Evolutionary conservation across 2,113 vertebrate genomes (phyloP).

Genomic region (Passer montanus): DNA sequence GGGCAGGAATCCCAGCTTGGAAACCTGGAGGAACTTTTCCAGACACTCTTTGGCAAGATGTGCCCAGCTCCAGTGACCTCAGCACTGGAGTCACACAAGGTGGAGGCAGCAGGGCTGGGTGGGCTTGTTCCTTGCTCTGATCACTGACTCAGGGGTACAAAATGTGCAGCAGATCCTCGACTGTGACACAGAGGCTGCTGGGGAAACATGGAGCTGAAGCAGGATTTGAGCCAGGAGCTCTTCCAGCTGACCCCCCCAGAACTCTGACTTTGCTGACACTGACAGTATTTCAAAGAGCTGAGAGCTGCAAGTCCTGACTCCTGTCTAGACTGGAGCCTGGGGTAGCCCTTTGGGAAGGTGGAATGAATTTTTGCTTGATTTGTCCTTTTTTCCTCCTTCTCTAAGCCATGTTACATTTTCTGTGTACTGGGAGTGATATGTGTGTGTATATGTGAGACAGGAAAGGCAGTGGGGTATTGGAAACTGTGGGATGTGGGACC

Average conservation of each 20-base stretch:
- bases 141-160: not conserved
- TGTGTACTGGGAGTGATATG: not conserved
- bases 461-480: not conserved
- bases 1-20: not conserved
- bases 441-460: not conserved
- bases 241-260: not conserved
- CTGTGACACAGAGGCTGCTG: not conserved
- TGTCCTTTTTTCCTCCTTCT: not conserved
- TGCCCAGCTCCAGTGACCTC: not conserved
- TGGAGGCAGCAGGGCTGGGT: not conserved
- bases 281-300: not conserved
- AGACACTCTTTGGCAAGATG: not conserved
- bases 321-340: not conserved
- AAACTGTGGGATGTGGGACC: not conserved
- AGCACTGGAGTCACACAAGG: not conserved
- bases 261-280: not conserved
- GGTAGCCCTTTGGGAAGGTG: not conserved
- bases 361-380: not conserved
- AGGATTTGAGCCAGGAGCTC: not conserved
- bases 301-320: slow-evolving; percentile 8
- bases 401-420: not conserved
- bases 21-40: not conserved
- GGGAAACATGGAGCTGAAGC: not conserved
- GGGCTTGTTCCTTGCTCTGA: not conserved
- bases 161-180: not conserved